These are phyloP conservation scores for Saccostrea glomerata DNA, from an alignment of 1,140 invertebrate genomes.

Conservation along the genomic window DNA sequence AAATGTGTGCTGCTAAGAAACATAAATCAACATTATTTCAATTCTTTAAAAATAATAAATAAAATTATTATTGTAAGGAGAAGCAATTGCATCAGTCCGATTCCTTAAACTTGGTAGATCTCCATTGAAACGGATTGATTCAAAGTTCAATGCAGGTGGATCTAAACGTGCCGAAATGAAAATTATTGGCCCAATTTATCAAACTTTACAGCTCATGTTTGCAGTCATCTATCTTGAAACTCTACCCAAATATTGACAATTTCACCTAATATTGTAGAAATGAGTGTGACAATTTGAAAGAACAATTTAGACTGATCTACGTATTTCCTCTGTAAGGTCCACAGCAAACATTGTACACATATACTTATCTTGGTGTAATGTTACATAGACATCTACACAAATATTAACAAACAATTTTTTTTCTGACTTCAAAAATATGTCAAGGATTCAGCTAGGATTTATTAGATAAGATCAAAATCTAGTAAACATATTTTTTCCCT, in stretches of 20 bases:
- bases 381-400: not conserved
- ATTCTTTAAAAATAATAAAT: not conserved
- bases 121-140: not conserved
- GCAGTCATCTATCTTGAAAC: not conserved
- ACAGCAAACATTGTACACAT: not conserved
- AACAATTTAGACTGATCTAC: not conserved
- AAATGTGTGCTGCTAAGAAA: conserved; percentile 2
- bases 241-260: conserved; percentile 27
- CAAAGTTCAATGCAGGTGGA: not conserved
- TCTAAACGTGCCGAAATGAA: not conserved
- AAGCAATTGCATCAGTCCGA: not conserved
- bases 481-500: not conserved
- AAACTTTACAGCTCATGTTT: not conserved
- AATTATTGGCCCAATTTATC: conserved; percentile 36
- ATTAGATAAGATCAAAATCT: not conserved
- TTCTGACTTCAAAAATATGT: not conserved
- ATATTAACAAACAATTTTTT: conserved; percentile 27
- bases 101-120: not conserved
- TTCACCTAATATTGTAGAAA: conserved; percentile 29
- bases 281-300: conserved; percentile 31
- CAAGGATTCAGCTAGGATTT: not conserved
- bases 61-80: not conserved
- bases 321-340: not conserved
- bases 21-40: not conserved
- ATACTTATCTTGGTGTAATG: conserved; percentile 15